Evolutionary conservation across 2,888 invertebrate genomes (phyloP), one percentile per base, ranked within the genome.

Genomic region (Psococerastis gibbosa): DNA sequence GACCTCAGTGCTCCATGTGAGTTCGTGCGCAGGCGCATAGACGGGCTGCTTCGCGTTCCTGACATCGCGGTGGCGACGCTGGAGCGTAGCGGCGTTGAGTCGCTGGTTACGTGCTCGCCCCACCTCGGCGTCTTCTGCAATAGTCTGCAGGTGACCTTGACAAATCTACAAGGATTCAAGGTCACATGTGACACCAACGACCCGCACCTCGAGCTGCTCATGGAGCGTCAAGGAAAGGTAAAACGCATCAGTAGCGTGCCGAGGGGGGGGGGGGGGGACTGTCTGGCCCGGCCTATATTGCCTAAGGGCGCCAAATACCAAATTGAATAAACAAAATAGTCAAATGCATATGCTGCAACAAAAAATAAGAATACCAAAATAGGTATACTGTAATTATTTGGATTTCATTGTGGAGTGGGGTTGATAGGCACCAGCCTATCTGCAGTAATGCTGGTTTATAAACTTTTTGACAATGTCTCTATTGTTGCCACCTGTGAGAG

Each of bases 191-290:
- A 38, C 9, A 22, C 20, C 6, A n/a, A 17, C 6, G 33, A 17
- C 5, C 20, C 17, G 22, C 17, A 38, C 17, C 20, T 38, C 3
- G n/a, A 8, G 35, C 9, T 34, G 13, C 16, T 16, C 13, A 16
- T 34, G 38, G 4, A 20, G 15, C 38, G 38, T 18, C 22, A 18
- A 6, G 38, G 38, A 5, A n/a, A 38, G 38, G 18, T 38, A 16
- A 38, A n/a, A n/a, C n/a, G n/a, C n/a, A n/a, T n/a, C n/a, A n/a
- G n/a, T n/a, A n/a, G n/a, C n/a, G n/a, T n/a, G n/a, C n/a, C n/a
- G n/a, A n/a, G n/a, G n/a, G n/a, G n/a, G n/a, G n/a, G n/a, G n/a
- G n/a, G n/a, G n/a, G n/a, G n/a, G n/a, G n/a, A n/a, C n/a, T n/a
- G n/a, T n/a, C n/a, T n/a, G n/a, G n/a, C n/a, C n/a, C n/a, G n/a